Conservation (phyloP, 2,113 vertebrate species). For the Crotalus horridus region DNA sequence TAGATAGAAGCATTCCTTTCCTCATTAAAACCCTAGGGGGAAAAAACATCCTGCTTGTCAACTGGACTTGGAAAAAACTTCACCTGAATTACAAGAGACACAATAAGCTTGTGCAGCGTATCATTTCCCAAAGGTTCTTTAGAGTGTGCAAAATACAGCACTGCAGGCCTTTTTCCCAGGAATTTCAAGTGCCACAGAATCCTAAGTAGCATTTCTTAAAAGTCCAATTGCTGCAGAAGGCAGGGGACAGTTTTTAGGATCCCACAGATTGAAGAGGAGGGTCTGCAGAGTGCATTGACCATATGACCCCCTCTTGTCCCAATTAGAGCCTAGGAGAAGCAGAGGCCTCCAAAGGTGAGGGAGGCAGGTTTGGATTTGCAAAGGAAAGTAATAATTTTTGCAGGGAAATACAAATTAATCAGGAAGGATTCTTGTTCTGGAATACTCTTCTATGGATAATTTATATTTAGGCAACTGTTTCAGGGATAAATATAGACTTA, state of each 20-base stretch:
- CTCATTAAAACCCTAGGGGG: background rate
- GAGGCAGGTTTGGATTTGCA: background rate
- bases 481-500: slow-evolving; percentile 2
- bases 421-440: slow-evolving; percentile 6
- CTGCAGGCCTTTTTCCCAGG: background rate
- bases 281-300: background rate
- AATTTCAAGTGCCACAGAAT: background rate
- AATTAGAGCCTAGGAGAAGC: slow-evolving; percentile 26
- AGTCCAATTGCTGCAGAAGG: background rate
- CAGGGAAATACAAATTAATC: background rate
- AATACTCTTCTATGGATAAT: background rate
- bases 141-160: background rate
- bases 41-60: background rate
- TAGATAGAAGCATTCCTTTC: background rate
- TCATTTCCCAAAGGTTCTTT: background rate
- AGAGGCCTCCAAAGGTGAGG: background rate
- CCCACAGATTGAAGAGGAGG: background rate
- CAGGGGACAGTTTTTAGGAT: too few relatives aligned
- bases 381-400: slow-evolving; percentile 5
- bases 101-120: background rate
- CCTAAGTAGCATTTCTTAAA: background rate
- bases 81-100: background rate
- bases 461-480: slow-evolving; percentile 13
- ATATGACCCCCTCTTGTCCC: too few relatives aligned
- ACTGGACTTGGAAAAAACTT: background rate